Evolutionary conservation across 1,140 invertebrate genomes (phyloP).

Genomic region (Bombus difficillimus): DNA sequence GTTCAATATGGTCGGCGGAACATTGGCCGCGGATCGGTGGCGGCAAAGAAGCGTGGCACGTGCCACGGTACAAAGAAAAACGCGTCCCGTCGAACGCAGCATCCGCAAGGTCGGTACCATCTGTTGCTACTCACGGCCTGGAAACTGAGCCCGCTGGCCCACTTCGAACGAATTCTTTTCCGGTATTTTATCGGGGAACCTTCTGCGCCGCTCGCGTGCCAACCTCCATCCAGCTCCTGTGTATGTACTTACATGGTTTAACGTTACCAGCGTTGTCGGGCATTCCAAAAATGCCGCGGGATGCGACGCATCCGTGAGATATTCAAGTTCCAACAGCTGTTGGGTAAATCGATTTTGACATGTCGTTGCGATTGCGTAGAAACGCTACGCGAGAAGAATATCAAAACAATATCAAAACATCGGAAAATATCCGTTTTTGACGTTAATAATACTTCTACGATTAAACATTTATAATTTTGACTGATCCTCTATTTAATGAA

Average conservation of each 20-base stretch:
- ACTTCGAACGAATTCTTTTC: constrained; percentile 17
- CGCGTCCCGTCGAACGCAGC: not conserved
- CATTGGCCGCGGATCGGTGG: constrained; percentile 2
- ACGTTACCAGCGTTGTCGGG: not conserved
- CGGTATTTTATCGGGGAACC: not conserved
- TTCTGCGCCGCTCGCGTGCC: not conserved
- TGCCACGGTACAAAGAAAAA: constrained; percentile 10
- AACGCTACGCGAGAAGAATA: not conserved
- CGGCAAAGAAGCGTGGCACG: constrained; percentile 5
- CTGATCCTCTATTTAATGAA: no score
- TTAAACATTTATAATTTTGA: no score
- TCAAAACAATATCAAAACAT: no score
- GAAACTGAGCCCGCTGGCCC: constrained; percentile 23
- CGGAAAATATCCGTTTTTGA: no score
- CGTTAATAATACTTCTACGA: no score
- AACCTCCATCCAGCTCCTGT: not conserved
- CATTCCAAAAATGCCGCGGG: not conserved
- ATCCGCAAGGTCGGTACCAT: constrained; percentile 26
- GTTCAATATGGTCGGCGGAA: not conserved
- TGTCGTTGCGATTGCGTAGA: not conserved
- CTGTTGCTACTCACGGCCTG: constrained; percentile 14
- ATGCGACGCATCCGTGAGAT: not conserved
- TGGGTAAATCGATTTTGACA: not conserved
- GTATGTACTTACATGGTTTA: not conserved
- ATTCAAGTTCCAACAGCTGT: not conserved